Percentiles rank a stretch among this genome's conserved stretches.
These are phyloP conservation scores for Aphelocoma coerulescens DNA, from an alignment of 2,113 vertebrate species.

Conservation along the genomic window DNA sequence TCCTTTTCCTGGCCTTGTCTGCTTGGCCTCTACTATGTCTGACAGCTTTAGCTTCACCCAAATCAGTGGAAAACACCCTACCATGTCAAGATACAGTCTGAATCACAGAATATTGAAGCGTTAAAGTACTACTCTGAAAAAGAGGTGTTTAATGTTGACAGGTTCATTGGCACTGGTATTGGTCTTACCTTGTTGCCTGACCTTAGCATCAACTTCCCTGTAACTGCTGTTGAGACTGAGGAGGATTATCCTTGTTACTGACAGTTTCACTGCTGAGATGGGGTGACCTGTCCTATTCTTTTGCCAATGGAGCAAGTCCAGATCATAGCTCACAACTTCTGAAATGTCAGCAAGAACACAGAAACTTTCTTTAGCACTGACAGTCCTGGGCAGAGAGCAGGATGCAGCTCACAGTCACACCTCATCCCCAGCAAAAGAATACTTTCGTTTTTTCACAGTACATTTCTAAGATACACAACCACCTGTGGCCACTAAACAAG, in stretches of 20 bases:
- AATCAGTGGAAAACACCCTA: background rate
- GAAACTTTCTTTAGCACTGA: background rate
- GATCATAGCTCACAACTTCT: slow-evolving; percentile 22
- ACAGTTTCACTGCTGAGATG: slow-evolving; percentile 31
- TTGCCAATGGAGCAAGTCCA: background rate
- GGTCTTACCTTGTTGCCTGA: slow-evolving; percentile 9
- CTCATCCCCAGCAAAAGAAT: background rate
- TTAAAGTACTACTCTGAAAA: background rate
- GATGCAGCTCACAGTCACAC: background rate
- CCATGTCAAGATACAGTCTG: background rate
- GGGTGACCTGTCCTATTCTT: slow-evolving; percentile 1
- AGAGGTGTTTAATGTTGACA: slow-evolving; percentile 30
- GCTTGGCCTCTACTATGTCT: background rate
- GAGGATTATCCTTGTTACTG: slow-evolving; percentile 19
- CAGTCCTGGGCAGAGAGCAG: background rate
- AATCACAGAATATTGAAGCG: background rate
- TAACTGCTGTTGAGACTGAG: slow-evolving; percentile 6
- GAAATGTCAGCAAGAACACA: slow-evolving; percentile 16
- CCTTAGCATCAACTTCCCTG: slow-evolving; percentile 11
- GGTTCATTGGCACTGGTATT: background rate
- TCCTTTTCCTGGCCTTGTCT: background rate
- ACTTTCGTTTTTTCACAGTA: background rate
- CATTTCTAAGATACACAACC: background rate
- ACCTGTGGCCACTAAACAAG: background rate
- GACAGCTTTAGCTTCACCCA: background rate